Base-by-base conservation (phyloP, 2,113 vertebrate species). In the Serilophus lunatus region DNA sequence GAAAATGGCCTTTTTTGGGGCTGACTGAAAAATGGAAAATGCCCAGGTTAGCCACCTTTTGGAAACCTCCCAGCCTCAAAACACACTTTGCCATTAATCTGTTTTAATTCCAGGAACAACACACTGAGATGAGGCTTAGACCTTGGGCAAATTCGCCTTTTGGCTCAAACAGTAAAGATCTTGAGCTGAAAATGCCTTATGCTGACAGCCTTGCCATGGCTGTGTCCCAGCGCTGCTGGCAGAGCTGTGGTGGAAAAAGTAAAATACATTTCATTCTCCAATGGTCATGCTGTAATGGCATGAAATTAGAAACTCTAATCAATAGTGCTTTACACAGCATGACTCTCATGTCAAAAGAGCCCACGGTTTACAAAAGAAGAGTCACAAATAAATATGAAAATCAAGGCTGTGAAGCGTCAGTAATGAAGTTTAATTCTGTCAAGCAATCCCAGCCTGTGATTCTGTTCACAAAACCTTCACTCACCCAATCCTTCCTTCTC, bases 221-320 rank as follows among this genome's bases (percentile, higher is more conserved):
- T 86, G 78, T 1, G 0, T 51, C 95, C 92, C 94, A 90, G 92
- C 82, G 35, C 65, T 90, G 90, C 86, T 94, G 93, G 94, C 96
- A 88, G 44, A 72, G 82, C 77, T 19, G 2, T 77, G 72, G 59
- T 92, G 97, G 96, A 95, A 95, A 95, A 70, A 78, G 96, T 88
- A 95, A 97, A 98, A 96, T 87, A 79, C 86, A 97, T 98, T 97
- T 96, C 95, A 97, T 98, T 98, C 96, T 96, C 93, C 94, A 94
- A 86, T 95, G 97, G 96, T 97, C 97, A 97, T 96, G 97, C 97
- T 97, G 96, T 94, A 97, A 97, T 97, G 97, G 96, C 96, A 98
- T 97, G 97, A 98, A 97, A 98, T 98, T 98, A 97, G 97, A 98
- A 98, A 98, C 95, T 97, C 95, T 97, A 98, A 98, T 98, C 98